Percentiles rank a stretch among this genome's conserved stretches.
Evolutionary conservation across 2,797 vertebrate species (phyloP).

Genomic region (Neoniphon sammara): DNA sequence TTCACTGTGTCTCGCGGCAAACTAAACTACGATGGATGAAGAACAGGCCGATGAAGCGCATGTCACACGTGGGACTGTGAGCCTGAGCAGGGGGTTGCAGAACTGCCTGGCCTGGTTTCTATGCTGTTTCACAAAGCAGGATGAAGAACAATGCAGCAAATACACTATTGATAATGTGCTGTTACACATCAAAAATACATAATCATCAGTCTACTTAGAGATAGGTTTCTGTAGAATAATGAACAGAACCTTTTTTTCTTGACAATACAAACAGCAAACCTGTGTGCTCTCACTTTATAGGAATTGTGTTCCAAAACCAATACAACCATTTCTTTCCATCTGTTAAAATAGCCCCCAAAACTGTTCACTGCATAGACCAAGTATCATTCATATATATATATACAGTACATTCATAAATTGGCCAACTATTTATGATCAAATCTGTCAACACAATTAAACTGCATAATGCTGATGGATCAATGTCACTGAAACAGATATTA

Average conservation of each 20-base stretch:
- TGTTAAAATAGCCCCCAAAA: no score
- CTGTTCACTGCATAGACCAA: neutral
- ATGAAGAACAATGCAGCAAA: conserved; percentile 13
- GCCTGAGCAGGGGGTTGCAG: neutral
- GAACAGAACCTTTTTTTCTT: no score
- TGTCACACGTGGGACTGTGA: no score
- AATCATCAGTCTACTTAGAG: no score
- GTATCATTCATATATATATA: neutral
- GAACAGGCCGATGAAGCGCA: no score
- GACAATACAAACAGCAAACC: neutral
- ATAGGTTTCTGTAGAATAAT: no score
- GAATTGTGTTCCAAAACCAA: neutral
- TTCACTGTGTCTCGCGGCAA: neutral
- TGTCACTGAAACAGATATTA: conserved; percentile 3
- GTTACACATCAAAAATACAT: no score
- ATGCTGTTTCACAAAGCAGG: conserved; percentile 13
- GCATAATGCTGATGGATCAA: neutral
- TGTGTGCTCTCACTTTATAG: neutral
- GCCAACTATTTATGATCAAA: neutral
- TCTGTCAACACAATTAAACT: neutral
- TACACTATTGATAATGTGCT: neutral
- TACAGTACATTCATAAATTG: neutral
- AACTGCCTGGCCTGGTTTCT: neutral
- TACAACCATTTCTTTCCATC: neutral
- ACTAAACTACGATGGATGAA: no score